Evolutionary conservation across 1,140 invertebrate species (phyloP).

Genomic region (roundworm (Caenorhabditis elegans)): DNA sequence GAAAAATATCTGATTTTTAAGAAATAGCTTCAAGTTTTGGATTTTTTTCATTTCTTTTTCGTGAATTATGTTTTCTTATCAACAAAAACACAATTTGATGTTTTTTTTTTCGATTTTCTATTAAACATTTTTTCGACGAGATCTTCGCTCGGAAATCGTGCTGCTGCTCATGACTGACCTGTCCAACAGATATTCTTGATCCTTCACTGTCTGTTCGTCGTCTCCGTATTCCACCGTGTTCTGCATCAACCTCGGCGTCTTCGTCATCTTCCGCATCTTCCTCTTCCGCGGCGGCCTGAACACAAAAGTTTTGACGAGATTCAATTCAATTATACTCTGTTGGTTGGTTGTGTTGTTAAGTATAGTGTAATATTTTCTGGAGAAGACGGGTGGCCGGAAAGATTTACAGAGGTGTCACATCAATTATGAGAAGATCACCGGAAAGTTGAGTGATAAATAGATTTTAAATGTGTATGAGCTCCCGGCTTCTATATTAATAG

Average conservation of each 20-base stretch:
- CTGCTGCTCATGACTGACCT: neutral
- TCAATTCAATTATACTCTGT: neutral
- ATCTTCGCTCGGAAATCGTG: too few relatives aligned
- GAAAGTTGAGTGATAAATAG: too few relatives aligned
- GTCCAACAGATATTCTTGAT: neutral
- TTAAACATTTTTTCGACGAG: too few relatives aligned
- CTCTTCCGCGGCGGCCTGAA: neutral
- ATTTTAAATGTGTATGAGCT: too few relatives aligned
- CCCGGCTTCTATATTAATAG: too few relatives aligned
- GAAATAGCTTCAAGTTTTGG: too few relatives aligned
- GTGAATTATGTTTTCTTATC: too few relatives aligned
- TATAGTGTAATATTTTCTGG: neutral
- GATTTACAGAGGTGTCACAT: conserved; percentile 4
- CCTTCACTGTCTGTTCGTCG: neutral
- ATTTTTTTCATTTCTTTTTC: too few relatives aligned
- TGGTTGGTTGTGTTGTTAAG: neutral
- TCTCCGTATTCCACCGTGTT: neutral
- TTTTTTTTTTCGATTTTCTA: too few relatives aligned
- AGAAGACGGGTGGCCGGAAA: too few relatives aligned
- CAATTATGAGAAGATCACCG: neutral
- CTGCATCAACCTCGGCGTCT: neutral
- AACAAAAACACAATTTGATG: too few relatives aligned
- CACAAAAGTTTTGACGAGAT: neutral
- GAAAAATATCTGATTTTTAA: too few relatives aligned
- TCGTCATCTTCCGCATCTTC: neutral